A percentile compares a stretch with the other conserved stretches of the same genome.
Evolutionary conservation across 2,113 vertebrate species (phyloP).

Genomic region (Lucifuga dentata): DNA sequence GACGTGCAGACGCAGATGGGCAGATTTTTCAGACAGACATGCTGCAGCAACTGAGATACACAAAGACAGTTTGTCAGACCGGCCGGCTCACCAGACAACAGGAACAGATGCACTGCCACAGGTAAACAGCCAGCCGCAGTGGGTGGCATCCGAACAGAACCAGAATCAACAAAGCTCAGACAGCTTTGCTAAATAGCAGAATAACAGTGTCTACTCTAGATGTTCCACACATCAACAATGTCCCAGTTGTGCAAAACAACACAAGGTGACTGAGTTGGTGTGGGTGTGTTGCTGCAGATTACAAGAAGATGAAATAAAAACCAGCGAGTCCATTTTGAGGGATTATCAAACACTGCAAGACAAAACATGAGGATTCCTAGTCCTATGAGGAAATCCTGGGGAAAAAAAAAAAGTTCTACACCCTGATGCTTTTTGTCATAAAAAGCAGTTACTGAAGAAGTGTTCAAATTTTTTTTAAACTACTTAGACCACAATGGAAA

Average conservation of each 20-base stretch:
- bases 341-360: too few relatives aligned
- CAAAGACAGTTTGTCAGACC: slow-evolving; percentile 41
- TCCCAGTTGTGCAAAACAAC: not conserved
- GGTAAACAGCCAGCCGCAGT: slow-evolving; percentile 44
- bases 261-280: too few relatives aligned
- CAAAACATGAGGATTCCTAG: too few relatives aligned
- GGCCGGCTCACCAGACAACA: slow-evolving; percentile 52
- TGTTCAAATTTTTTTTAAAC: too few relatives aligned
- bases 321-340: too few relatives aligned
- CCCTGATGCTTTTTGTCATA: too few relatives aligned
- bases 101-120: slow-evolving; percentile 50
- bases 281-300: too few relatives aligned
- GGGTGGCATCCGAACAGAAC: slow-evolving; percentile 34
- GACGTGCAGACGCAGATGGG: slow-evolving; percentile 7
- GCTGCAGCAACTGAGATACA: slow-evolving; percentile 29
- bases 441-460: too few relatives aligned
- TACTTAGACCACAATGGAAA: too few relatives aligned
- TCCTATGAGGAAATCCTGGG: too few relatives aligned
- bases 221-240: slow-evolving; percentile 1
- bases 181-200: slow-evolving; percentile 25
- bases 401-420: too few relatives aligned
- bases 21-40: slow-evolving; percentile 45
- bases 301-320: too few relatives aligned
- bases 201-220: slow-evolving; percentile 13
- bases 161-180: slow-evolving; percentile 15